phyloP scores from a whole-genome alignment of 2,113 vertebrate species.

The Coturnix japonica region DNA sequence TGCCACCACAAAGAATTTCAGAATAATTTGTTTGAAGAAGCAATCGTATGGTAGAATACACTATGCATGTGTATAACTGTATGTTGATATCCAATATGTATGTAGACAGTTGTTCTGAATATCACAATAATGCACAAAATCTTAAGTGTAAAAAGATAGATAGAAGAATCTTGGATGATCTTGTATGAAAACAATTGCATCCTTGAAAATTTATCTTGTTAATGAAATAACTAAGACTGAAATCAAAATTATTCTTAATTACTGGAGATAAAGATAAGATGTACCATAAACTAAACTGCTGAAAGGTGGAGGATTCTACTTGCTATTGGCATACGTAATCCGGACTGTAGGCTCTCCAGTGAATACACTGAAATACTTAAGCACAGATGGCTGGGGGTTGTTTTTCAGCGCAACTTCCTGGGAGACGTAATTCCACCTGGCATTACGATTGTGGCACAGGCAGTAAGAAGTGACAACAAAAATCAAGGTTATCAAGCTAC shows the following conservation, averaged over 20 bases:
- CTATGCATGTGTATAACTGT: background rate
- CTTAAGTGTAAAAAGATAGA: background rate
- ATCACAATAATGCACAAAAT: background rate
- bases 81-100: background rate
- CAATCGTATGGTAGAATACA: background rate
- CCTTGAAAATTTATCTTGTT: background rate
- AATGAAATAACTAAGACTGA: background rate
- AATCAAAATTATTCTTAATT: background rate
- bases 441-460: constrained; percentile 63
- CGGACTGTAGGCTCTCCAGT: background rate
- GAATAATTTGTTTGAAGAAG: background rate
- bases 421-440: constrained; percentile 44
- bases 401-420: constrained; percentile 69
- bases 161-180: background rate
- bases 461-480: constrained; percentile 66
- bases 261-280: background rate
- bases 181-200: background rate
- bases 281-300: rapidly evolving
- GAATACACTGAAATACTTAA: constrained; percentile 9
- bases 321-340: background rate
- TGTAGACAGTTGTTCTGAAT: background rate
- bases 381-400: constrained; percentile 41
- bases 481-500: constrained; percentile 73
- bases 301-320: background rate
- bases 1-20: background rate